These are phyloP conservation scores for Fulmarus glacialis DNA, from an alignment of 2,113 vertebrate species.

Conservation along the genomic window DNA sequence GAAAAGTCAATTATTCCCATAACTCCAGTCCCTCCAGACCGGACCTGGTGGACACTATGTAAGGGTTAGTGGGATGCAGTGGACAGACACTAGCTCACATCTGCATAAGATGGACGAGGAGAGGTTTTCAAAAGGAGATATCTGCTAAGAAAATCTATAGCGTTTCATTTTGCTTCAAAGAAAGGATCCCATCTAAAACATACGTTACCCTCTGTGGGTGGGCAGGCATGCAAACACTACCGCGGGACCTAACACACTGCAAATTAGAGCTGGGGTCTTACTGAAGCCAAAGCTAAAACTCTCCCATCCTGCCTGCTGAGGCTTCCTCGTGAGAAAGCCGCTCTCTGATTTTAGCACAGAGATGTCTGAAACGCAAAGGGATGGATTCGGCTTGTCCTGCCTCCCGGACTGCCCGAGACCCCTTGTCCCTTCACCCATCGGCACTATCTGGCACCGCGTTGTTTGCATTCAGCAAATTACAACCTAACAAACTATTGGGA, in stretches of 20 bases:
- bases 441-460: accelerated
- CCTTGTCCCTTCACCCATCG: not conserved
- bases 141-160: not conserved
- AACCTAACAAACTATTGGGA: accelerated
- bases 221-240: not conserved
- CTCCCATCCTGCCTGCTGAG: not conserved
- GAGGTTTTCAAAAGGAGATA: not conserved
- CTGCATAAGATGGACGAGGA: not conserved
- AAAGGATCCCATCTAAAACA: not conserved
- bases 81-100: not conserved
- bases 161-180: not conserved
- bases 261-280: not conserved
- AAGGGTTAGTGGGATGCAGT: not conserved
- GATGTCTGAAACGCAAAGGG: not conserved
- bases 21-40: accelerated
- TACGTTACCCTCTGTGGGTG: not conserved
- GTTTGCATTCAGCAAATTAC: not conserved
- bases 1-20: not conserved
- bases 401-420: not conserved
- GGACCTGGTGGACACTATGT: not conserved
- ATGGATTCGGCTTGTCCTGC: not conserved
- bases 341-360: not conserved
- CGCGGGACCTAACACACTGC: not conserved
- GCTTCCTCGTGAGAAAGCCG: not conserved
- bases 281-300: not conserved